Evolutionary conservation across 2,797 vertebrate genomes (phyloP).

Genomic region (Luscinia megarhynchos): DNA sequence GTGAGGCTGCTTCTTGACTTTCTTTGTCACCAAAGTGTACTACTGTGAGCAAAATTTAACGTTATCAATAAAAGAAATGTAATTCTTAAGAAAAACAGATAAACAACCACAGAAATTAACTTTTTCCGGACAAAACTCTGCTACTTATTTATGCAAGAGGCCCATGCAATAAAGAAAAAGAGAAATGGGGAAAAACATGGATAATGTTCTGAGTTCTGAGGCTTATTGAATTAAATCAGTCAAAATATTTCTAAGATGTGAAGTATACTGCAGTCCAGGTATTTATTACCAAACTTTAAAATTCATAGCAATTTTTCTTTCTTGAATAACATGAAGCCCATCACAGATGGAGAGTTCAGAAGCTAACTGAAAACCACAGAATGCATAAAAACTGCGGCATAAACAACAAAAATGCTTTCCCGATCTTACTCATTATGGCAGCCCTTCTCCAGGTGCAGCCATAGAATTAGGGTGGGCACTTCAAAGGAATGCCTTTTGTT

Average conservation of each 20-base stretch:
- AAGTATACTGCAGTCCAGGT: background rate
- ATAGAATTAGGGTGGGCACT: fast-evolving
- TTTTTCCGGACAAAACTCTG: background rate
- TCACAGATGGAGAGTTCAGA: background rate
- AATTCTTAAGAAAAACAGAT: background rate
- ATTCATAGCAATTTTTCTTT: background rate
- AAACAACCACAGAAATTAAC: background rate
- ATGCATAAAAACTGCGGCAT: fast-evolving
- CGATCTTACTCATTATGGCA: fast-evolving
- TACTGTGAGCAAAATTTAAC: background rate
- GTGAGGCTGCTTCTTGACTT: background rate
- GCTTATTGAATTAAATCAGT: background rate
- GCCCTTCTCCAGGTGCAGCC: background rate
- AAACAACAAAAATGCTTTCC: background rate
- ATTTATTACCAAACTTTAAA: background rate
- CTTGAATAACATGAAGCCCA: background rate
- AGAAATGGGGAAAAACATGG: fast-evolving
- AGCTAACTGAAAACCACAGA: background rate
- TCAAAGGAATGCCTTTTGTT: background rate
- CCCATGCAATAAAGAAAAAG: background rate
- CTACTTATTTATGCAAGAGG: background rate
- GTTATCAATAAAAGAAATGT: background rate
- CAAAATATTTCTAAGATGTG: background rate
- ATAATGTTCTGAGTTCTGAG: background rate
- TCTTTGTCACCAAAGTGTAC: background rate